Evolutionary conservation across 2,888 invertebrate species (phyloP), one percentile per base, ranked within the genome.

Genomic region (Unio delphinus): DNA sequence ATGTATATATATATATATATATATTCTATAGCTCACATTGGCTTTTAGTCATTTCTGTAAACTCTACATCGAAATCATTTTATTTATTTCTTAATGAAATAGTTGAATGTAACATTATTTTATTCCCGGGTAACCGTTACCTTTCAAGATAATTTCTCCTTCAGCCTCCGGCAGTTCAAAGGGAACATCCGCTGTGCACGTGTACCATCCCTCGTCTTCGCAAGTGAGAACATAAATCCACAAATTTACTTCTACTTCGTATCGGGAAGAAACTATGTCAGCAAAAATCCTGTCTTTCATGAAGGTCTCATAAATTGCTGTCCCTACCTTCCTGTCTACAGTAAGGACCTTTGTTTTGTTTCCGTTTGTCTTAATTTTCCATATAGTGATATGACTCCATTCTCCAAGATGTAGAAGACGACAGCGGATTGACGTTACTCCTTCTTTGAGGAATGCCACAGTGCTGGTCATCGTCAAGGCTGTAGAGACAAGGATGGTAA

Each of bases 201-300:
- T 23, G 63, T 76, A 78, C 15, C 20, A 28, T 11, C 80, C 80
- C 23, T 75, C 72, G 64, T 80, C 80, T 20, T 68, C 65, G 58
- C 80, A 80, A 15, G 69, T 67, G 55, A 80, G 60, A 20, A 59
- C 67, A 54, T 78, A 80, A 28, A 80, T 56, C 80, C 76, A 80
- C 23, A 80, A 6, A 23, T 69, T 71, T n/a, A 78, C 58, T 26
- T 70, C 69, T 11, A 70, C 72, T 34, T 78, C 78, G 66, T 75
- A 78, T 56, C 63, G 60, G 7, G 67, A 65, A 17, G 70, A 58
- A 18, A 61, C 55, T 55, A 70, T 65, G 30, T 69, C 65, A 6
- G 73, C 65, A 68, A 72, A 73, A 8, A 73, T 34, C 11, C 76
- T 63, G 20, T 65, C 65, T 60, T 72, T 69, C 70, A 75, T 67